These are phyloP conservation scores for Etheostoma nigrum DNA, from an alignment of 2,797 vertebrate genomes.

Conservation along the genomic window DNA sequence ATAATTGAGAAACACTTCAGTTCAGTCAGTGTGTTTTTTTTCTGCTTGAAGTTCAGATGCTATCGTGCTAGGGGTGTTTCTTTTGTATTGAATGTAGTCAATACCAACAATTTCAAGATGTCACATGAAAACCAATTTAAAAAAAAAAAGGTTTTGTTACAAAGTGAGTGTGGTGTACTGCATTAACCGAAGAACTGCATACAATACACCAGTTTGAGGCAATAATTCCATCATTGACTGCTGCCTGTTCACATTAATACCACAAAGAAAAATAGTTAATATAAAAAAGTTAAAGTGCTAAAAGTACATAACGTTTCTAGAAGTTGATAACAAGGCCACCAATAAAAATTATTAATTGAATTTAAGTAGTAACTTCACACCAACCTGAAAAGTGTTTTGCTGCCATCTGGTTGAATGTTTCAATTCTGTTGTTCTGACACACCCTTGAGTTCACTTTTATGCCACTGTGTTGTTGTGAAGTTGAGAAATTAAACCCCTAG, in stretches of 20 bases:
- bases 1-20: too few species aligned
- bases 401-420: background rate
- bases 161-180: background rate
- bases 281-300: background rate
- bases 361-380: background rate
- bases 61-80: conserved; percentile 14
- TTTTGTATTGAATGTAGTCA: conserved; percentile 55
- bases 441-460: background rate
- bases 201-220: too few species aligned
- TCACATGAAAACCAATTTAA: conserved; percentile 1
- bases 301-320: background rate
- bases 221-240: background rate
- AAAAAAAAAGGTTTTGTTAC: background rate
- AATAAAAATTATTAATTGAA: background rate
- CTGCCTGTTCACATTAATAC: background rate
- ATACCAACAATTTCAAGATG: background rate
- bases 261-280: too few species aligned
- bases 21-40: background rate
- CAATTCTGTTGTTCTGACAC: background rate
- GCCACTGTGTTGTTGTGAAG: too few species aligned
- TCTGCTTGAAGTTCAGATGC: background rate
- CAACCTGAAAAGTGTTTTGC: background rate
- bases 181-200: background rate
- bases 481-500: background rate
- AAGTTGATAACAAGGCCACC: too few species aligned